Evolutionary conservation across 2,113 vertebrate species (phyloP).

Genomic region (Rafetus swinhoei): DNA sequence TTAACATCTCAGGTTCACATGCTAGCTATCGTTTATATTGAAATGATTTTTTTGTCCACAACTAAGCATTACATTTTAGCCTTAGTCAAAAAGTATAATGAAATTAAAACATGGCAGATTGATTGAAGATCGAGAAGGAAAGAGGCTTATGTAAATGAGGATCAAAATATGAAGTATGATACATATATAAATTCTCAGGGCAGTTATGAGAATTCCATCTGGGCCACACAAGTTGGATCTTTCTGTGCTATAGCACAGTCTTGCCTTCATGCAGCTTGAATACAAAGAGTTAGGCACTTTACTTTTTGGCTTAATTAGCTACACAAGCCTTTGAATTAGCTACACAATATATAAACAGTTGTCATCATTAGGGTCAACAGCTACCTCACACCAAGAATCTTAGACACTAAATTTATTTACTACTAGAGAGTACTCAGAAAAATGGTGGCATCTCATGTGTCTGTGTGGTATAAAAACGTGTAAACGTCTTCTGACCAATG

Average conservation of each 20-base stretch:
- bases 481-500: accelerated
- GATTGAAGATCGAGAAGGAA: constrained; percentile 22
- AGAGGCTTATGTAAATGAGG: constrained; percentile 8
- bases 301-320: neutral
- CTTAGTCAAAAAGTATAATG: neutral
- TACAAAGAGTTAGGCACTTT: neutral
- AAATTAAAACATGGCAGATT: constrained; percentile 37
- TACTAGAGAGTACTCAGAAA: neutral
- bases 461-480: neutral
- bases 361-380: neutral
- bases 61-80: constrained; percentile 37
- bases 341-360: neutral
- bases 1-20: constrained; percentile 46
- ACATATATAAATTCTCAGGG: neutral
- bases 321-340: accelerated
- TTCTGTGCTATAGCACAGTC: neutral
- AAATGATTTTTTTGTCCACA: constrained; percentile 28
- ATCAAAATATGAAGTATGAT: neutral
- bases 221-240: neutral
- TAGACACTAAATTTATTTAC: neutral
- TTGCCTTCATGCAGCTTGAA: neutral
- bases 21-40: constrained; percentile 47
- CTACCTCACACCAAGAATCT: neutral
- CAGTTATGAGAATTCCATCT: neutral
- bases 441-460: neutral